A percentile compares a stretch with the other conserved stretches of the same genome.
Conservation (phyloP, 2,888 invertebrate genomes). For the Synergus umbraculus region DNA sequence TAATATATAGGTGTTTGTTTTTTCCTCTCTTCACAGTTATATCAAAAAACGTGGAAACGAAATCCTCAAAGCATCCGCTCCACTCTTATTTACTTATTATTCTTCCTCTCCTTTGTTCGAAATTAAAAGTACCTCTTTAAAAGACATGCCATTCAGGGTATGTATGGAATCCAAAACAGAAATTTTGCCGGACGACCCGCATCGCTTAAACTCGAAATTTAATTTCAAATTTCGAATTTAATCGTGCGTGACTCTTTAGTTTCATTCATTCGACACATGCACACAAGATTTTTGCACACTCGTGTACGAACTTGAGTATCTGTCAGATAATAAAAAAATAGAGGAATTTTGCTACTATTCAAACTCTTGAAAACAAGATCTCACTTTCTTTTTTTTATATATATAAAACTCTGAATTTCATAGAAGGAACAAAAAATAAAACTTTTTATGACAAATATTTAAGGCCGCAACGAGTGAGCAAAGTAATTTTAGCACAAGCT, state of each 20-base stretch:
- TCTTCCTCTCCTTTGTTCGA: constrained; percentile 57
- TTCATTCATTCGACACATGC: constrained; percentile 57
- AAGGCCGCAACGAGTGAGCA: constrained; percentile 43
- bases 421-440: constrained; percentile 6
- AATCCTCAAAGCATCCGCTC: constrained; percentile 66
- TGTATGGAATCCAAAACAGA: constrained; percentile 77
- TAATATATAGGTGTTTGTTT: constrained; percentile 75
- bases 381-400: constrained; percentile 4
- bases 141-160: constrained; percentile 86
- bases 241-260: constrained; percentile 50
- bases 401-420: constrained; percentile 30
- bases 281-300: constrained; percentile 10
- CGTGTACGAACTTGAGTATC: constrained; percentile 22
- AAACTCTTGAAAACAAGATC: constrained; percentile 15
- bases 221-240: constrained; percentile 49
- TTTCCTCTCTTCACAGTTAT: constrained; percentile 70
- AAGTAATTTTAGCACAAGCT: constrained; percentile 33
- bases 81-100: constrained; percentile 54
- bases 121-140: constrained; percentile 64
- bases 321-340: constrained; percentile 30
- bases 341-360: constrained; percentile 48
- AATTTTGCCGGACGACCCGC: constrained; percentile 71
- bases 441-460: constrained; percentile 46
- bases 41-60: constrained; percentile 74
- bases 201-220: constrained; percentile 50